phyloP scores from a whole-genome alignment of 2,113 vertebrate species.

The Cephalopholis sonnerati region DNA sequence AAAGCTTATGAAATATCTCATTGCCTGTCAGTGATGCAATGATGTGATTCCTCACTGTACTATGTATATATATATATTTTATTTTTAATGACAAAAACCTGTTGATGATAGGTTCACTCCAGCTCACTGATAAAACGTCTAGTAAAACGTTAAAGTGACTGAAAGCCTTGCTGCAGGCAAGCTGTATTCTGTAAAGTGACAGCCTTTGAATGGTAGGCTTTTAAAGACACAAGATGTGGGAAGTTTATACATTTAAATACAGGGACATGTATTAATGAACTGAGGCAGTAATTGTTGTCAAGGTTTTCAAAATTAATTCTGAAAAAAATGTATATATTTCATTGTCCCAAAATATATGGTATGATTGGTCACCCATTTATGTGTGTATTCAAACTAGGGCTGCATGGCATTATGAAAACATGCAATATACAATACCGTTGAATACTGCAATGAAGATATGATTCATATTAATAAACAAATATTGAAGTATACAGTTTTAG shows the following conservation, averaged over 20 bases:
- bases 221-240: not conserved
- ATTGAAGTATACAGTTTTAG: no score
- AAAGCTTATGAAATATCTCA: not conserved
- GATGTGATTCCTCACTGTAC: not conserved
- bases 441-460: no score
- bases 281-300: not conserved
- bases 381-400: not conserved
- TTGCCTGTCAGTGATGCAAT: not conserved
- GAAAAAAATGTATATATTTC: not conserved
- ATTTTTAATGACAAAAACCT: not conserved
- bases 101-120: not conserved
- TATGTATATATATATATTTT: not conserved
- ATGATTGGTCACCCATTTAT: not conserved
- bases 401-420: no score
- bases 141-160: not conserved
- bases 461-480: no score
- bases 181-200: not conserved
- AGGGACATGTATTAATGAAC: not conserved
- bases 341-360: not conserved
- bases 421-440: no score
- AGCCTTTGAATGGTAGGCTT: not conserved
- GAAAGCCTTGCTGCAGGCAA: conserved; percentile 1
- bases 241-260: not conserved
- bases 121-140: conserved; percentile 4
- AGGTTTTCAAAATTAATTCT: not conserved